Evolutionary conservation across 2,113 vertebrate genomes (phyloP).

Genomic region (Thymallus thymallus): DNA sequence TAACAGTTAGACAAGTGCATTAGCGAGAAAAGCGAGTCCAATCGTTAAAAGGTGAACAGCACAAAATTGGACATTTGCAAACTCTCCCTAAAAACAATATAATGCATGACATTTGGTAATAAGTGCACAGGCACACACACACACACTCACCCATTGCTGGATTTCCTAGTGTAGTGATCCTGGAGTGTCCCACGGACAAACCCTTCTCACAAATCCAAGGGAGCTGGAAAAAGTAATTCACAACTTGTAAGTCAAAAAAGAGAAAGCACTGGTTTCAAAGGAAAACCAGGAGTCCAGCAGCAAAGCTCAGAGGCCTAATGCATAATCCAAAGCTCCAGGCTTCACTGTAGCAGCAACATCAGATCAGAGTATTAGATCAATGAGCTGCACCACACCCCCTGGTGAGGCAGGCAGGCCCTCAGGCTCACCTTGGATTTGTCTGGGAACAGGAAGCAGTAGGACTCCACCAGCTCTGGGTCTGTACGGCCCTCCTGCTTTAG

Average conservation of each 20-base stretch:
- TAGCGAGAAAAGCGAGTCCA: not conserved
- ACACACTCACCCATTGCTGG: slow-evolving; percentile 82
- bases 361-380: too few relatives aligned
- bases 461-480: slow-evolving; percentile 89
- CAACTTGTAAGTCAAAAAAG: not conserved
- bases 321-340: not conserved
- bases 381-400: too few relatives aligned
- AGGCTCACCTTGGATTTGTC: slow-evolving; percentile 82
- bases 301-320: not conserved
- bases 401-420: not conserved
- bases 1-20: too few relatives aligned
- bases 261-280: not conserved
- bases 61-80: not conserved
- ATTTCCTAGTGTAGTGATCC: slow-evolving; percentile 85
- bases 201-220: slow-evolving; percentile 90
- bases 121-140: too few relatives aligned
- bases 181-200: slow-evolving; percentile 88
- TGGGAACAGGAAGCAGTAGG: slow-evolving; percentile 88
- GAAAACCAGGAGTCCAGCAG: slow-evolving; percentile 3
- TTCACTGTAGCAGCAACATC: too few relatives aligned
- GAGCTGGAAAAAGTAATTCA: slow-evolving; percentile 51
- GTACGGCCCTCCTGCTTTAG: slow-evolving; percentile 85
- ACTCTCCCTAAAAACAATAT: too few relatives aligned
- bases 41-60: not conserved
- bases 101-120: too few relatives aligned